These are phyloP conservation scores for Drosophila heteroneura DNA, from an alignment of 2,888 invertebrate genomes.

Conservation along the genomic window DNA sequence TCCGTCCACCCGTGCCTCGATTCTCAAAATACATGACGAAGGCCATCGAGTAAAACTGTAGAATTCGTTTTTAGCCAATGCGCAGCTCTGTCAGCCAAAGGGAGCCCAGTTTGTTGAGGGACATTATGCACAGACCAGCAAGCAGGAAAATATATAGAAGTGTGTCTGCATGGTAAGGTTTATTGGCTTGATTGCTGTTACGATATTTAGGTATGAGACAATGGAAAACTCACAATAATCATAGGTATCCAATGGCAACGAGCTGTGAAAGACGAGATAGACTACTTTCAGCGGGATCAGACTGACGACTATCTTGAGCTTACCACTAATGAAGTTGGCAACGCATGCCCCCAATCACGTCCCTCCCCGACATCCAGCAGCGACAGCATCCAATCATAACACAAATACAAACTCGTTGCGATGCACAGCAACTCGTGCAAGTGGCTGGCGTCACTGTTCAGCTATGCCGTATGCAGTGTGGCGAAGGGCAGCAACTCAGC, in stretches of 20 bases:
- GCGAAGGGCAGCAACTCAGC: conserved; percentile 25
- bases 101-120: conserved; percentile 38
- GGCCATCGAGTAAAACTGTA: conserved; percentile 37
- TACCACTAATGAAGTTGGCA: conserved; percentile 35
- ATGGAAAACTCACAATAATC: conserved; percentile 31
- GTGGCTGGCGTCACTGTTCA: not conserved
- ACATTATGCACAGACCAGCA: conserved; percentile 35
- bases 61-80: conserved; percentile 32
- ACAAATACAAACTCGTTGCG: conserved; percentile 22
- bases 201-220: not conserved
- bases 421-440: conserved; percentile 15
- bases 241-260: not conserved
- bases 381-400: conserved; percentile 38
- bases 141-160: conserved; percentile 23
- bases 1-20: not conserved
- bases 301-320: conserved; percentile 15
- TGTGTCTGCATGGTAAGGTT: conserved; percentile 4
- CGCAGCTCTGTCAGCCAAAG: conserved; percentile 29
- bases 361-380: conserved; percentile 22
- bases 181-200: not conserved
- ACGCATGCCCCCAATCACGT: conserved; percentile 40
- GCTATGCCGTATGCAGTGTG: conserved; percentile 20
- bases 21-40: conserved; percentile 25
- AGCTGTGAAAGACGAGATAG: conserved; percentile 13
- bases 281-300: conserved; percentile 35